These are phyloP conservation scores for Sinonovacula constricta DNA, from an alignment of 1,140 invertebrate species.

Conservation along the genomic window DNA sequence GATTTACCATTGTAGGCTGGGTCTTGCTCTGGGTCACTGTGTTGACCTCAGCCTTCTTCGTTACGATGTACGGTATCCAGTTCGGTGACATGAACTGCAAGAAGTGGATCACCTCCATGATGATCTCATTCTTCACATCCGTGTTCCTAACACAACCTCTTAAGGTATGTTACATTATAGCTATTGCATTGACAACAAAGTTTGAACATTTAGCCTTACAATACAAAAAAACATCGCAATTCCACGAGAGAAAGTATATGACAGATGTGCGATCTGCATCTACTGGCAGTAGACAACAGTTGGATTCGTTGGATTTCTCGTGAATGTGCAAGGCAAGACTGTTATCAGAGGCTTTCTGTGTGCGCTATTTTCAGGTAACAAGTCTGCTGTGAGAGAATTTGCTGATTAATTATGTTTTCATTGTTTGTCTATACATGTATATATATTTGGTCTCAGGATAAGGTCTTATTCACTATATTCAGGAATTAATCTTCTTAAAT, in stretches of 20 bases:
- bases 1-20: constrained; percentile 80
- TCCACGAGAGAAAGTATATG: background rate
- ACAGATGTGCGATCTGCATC: background rate
- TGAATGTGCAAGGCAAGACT: background rate
- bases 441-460: no score
- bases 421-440: no score
- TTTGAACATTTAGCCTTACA: background rate
- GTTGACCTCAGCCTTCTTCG: constrained; percentile 79
- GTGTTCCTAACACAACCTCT: constrained; percentile 82
- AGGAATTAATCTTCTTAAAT: no score
- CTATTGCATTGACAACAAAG: no score
- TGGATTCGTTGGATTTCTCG: background rate
- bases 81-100: constrained; percentile 81
- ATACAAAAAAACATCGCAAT: background rate
- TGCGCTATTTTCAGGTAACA: no score
- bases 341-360: no score
- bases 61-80: constrained; percentile 81
- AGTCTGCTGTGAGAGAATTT: no score
- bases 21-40: constrained; percentile 78
- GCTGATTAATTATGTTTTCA: no score
- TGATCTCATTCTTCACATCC: constrained; percentile 81
- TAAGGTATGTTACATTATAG: no score
- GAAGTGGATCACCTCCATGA: constrained; percentile 82
- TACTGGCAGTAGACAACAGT: background rate
- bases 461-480: no score